phyloP scores from a whole-genome alignment of 2,797 vertebrate species.

The Tauraco hartlaubi region DNA sequence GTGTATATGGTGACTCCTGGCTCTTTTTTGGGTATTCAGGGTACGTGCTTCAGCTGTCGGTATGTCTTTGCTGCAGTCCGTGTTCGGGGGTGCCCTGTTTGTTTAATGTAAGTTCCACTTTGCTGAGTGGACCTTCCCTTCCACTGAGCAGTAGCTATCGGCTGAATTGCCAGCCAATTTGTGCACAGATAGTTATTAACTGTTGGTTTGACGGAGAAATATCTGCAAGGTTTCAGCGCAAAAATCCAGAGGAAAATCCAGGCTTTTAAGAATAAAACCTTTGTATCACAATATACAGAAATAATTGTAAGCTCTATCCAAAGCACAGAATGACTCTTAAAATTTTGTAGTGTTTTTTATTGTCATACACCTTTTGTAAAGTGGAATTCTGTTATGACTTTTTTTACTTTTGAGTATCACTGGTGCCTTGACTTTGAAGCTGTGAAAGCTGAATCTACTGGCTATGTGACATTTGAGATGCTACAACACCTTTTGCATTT shows the following conservation, averaged over 20 bases:
- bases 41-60: background rate
- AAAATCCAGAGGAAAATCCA: background rate
- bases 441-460: background rate
- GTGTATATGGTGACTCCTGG: background rate
- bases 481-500: background rate
- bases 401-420: background rate
- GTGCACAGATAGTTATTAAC: background rate
- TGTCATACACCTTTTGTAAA: background rate
- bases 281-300: background rate
- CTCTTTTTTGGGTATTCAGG: too few species aligned
- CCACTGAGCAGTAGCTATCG: background rate
- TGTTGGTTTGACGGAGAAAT: background rate
- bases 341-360: background rate
- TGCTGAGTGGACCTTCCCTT: background rate
- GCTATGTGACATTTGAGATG: background rate
- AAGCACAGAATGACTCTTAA: background rate
- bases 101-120: background rate
- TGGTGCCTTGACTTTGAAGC: background rate
- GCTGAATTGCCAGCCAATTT: background rate
- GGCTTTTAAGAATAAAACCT: background rate
- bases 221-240: background rate
- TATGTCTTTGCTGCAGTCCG: background rate
- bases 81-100: accelerated
- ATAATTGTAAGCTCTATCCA: background rate
- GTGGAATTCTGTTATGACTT: background rate